A percentile compares a stretch with the other conserved stretches of the same genome.
phyloP scores from a whole-genome alignment of 2,797 vertebrate species.

The Hypotaenidia philippensis region DNA sequence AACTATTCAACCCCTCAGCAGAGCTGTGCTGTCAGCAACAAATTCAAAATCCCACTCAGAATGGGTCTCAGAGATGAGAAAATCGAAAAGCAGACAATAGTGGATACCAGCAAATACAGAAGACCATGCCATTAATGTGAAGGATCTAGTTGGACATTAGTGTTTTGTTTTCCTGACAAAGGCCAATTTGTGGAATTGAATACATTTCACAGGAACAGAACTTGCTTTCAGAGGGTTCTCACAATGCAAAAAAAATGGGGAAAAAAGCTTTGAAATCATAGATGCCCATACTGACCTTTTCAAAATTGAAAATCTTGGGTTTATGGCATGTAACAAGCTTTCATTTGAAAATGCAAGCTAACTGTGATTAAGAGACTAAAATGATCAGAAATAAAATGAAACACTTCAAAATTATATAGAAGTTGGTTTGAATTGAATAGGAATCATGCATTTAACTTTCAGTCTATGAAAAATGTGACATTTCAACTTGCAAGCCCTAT shows the following conservation, averaged over 20 bases:
- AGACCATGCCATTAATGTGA: neutral
- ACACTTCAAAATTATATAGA: slow-evolving; percentile 52
- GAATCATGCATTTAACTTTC: slow-evolving; percentile 36
- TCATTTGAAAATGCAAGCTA: slow-evolving; percentile 24
- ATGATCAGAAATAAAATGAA: slow-evolving; percentile 27
- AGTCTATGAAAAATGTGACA: slow-evolving; percentile 29
- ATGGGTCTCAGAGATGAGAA: neutral
- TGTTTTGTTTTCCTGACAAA: neutral
- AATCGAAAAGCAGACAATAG: neutral
- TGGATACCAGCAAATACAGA: neutral
- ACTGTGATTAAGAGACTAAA: slow-evolving; percentile 26
- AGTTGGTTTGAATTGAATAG: slow-evolving; percentile 14
- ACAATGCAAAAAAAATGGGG: neutral
- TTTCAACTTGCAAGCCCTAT: slow-evolving; percentile 51
- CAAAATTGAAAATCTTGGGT: slow-evolving; percentile 48
- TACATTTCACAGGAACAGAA: neutral
- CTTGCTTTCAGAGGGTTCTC: neutral
- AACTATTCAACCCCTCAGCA: neutral
- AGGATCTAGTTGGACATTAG: neutral
- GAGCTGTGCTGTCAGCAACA: neutral
- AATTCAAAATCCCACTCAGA: neutral
- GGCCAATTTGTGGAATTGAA: neutral
- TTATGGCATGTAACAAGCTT: slow-evolving; percentile 7
- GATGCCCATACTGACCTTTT: neutral
- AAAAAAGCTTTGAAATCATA: neutral